These are phyloP conservation scores for Trochalopteron elliotii DNA, from an alignment of 2,113 vertebrate species.

Conservation along the genomic window DNA sequence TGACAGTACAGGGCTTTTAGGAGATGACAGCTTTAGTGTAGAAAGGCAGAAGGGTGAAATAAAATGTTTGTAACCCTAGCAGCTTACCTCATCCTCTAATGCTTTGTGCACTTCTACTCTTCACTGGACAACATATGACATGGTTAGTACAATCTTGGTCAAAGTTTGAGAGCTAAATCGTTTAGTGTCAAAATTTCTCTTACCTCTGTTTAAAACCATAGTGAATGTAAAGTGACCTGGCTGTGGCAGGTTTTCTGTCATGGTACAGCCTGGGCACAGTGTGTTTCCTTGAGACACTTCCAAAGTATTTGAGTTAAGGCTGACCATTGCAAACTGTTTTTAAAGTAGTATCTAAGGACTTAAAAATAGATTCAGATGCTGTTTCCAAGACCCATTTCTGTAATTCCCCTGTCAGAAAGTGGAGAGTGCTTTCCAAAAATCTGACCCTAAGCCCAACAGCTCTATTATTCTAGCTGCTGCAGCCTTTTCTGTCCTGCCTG, in stretches of 20 bases:
- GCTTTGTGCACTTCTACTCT: neutral
- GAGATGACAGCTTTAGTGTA: neutral
- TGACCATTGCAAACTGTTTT: neutral
- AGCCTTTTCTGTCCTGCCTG: neutral
- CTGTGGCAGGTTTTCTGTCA: neutral
- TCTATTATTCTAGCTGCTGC: neutral
- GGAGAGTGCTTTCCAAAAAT: neutral
- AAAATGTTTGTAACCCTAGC: neutral
- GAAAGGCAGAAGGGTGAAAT: neutral
- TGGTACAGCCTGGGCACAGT: neutral
- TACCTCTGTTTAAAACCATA: neutral
- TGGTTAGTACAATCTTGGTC: neutral
- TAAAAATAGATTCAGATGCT: constrained; percentile 16
- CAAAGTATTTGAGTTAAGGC: neutral
- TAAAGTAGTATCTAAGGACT: neutral
- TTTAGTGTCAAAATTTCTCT: neutral
- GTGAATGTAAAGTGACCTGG: neutral
- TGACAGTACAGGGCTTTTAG: neutral
- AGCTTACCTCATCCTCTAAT: neutral
- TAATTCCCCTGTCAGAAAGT: neutral
- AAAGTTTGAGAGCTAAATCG: neutral
- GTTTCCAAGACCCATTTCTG: neutral
- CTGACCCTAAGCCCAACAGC: neutral
- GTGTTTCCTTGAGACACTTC: neutral
- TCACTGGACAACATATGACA: neutral